Conservation (phyloP, 1,140 invertebrate genomes). For the Aphaenogaster ashmeadi region DNA sequence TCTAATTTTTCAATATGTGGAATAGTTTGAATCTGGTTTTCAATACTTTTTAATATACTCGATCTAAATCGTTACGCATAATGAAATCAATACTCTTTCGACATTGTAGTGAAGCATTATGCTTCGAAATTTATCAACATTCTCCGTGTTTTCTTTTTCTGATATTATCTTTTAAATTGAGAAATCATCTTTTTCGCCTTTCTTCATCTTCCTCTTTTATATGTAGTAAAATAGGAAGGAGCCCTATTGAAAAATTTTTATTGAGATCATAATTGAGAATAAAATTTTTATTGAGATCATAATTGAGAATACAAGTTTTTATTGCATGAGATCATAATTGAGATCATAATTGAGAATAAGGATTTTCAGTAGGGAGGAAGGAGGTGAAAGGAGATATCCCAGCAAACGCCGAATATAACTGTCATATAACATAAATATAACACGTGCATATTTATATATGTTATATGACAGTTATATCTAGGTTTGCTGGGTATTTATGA, state of each 20-base stretch:
- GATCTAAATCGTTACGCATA: neutral
- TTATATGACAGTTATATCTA: too few species aligned
- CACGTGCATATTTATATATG: neutral
- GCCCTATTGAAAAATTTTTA: too few species aligned
- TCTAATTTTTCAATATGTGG: neutral
- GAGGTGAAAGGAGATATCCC: too few species aligned
- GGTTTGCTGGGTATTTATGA: too few species aligned
- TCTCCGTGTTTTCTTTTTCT: neutral
- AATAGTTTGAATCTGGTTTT: neutral
- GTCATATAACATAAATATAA: too few species aligned
- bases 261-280: too few species aligned
- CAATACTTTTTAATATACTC: neutral
- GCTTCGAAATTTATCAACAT: neutral
- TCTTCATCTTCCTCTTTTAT: neutral
- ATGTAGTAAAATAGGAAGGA: neutral
- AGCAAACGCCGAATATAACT: too few species aligned
- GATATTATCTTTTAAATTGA: neutral
- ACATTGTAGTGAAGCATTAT: neutral
- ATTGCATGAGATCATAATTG: too few species aligned
- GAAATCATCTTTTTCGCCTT: neutral
- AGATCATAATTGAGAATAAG: too few species aligned
- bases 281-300: too few species aligned
- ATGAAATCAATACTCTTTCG: neutral
- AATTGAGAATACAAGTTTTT: too few species aligned
- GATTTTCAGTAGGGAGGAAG: too few species aligned